Base-by-base conservation (phyloP, 2,888 invertebrate species). In the Erebia epiphron region DNA sequence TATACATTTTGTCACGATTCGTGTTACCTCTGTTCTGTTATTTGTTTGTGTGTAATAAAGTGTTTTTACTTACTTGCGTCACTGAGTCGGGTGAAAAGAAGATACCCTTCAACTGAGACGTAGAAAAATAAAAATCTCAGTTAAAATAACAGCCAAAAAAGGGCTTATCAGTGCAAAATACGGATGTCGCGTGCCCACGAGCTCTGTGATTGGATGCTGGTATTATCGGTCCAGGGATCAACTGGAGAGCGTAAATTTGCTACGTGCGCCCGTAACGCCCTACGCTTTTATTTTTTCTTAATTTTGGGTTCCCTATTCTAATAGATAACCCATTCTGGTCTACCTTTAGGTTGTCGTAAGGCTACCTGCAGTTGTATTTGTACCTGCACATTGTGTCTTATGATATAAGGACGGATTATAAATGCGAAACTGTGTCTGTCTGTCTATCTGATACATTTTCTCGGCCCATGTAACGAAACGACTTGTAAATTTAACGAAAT, bases 181-280 rank as follows among this genome's bases (percentile, higher is more conserved):
- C 70, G 70, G 43, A 56, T 68, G 67, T 68, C 71, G 68, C 73
- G 73, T 73, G 71, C 46, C 70, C 70, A 49, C 54, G 63, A 64
- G 68, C 69, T 69, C 70, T 64, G 70, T 70, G 75, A 75, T 75
- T 61, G 75, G 73, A 68, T 72, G 63, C 56, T 61, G 62, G 63
- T 60, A 68, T 66, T 70, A 73, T 75, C 73, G 63, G 67, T 58
- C 52, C 62, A 43, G 60, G 60, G 68, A 73, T 73, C 73, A 73
- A 72, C 68, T 41, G 70, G 60, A 64, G 74, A 71, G 67, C 76
- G 77, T 77, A 76, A 75, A 77, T 76, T 72, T 64, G 74, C 68
- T 74, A 76, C 77, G 77, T 77, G 77, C 72, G 56, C 54, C 57
- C 67, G 57, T 61, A 72, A 63, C 35, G 68, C 52, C 68, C 60